Conservation (phyloP, 2,888 invertebrate genomes). For the Coelogynopora nodosa region DNA sequence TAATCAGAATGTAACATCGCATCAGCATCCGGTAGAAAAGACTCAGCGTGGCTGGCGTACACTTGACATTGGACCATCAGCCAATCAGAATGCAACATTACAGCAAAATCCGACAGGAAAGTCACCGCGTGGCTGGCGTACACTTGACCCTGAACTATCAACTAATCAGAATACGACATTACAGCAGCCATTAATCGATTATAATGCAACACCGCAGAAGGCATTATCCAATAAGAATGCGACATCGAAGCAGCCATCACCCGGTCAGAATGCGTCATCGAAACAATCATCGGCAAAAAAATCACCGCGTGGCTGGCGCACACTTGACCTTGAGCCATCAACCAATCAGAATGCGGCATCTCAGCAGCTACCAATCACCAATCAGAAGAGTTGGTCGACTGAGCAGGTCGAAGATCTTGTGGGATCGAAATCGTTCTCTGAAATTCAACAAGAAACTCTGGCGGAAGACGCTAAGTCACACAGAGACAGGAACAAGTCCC, state of each 20-base stretch:
- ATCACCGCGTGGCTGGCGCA: not conserved
- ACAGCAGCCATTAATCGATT: too few relatives aligned
- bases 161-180: too few relatives aligned
- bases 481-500: not conserved
- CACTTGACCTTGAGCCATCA: constrained; percentile 10
- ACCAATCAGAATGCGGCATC: not conserved
- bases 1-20: too few relatives aligned
- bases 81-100: not conserved
- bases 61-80: not conserved
- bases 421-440: not conserved
- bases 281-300: not conserved
- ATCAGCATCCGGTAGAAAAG: too few relatives aligned
- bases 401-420: not conserved
- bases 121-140: not conserved
- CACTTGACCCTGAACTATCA: not conserved
- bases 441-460: not conserved
- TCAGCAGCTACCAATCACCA: not conserved
- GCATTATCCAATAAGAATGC: too few relatives aligned
- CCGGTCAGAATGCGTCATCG: not conserved
- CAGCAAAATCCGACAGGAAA: not conserved
- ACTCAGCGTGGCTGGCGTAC: not conserved
- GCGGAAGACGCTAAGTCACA: not conserved
- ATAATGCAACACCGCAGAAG: too few relatives aligned
- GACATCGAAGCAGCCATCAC: not conserved
- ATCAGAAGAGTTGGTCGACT: not conserved